A percentile compares a stretch with the other conserved stretches of the same genome.
phyloP scores from a whole-genome alignment of 2,888 invertebrate species.

The Meta bourneti region DNA sequence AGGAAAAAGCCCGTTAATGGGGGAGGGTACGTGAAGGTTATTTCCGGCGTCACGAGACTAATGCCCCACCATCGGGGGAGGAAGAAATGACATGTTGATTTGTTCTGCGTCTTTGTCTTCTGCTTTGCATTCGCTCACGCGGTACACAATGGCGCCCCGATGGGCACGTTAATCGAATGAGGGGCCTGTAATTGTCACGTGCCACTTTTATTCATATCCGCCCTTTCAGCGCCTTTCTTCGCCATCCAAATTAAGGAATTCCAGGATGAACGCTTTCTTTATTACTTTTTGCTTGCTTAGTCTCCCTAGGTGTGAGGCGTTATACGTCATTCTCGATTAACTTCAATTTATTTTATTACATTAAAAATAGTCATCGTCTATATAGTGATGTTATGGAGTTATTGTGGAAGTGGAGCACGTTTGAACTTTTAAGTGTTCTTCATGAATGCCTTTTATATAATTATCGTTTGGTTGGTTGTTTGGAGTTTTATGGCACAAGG shows the following conservation, averaged over 20 bases:
- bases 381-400: too few species aligned
- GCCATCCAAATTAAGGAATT: background rate
- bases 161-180: constrained; percentile 53
- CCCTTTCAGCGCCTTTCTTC: constrained; percentile 20
- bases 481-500: too few species aligned
- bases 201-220: constrained; percentile 58
- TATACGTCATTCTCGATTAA: background rate
- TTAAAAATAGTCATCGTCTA: too few species aligned
- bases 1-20: constrained; percentile 51
- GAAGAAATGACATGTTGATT: constrained; percentile 67
- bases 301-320: too few species aligned
- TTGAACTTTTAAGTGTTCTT: too few species aligned
- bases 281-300: background rate
- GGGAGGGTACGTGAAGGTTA: constrained; percentile 42
- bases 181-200: constrained; percentile 53
- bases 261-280: background rate
- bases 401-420: too few species aligned
- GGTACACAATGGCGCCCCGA: background rate
- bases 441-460: too few species aligned
- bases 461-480: too few species aligned
- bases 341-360: too few species aligned
- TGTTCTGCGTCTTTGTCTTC: constrained; percentile 57
- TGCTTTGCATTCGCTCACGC: constrained; percentile 5
- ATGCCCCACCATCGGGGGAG: constrained; percentile 35
- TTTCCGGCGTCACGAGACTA: constrained; percentile 66